These are phyloP conservation scores for Pogoniulus pusillus DNA, from an alignment of 2,797 vertebrate species.

Conservation along the genomic window DNA sequence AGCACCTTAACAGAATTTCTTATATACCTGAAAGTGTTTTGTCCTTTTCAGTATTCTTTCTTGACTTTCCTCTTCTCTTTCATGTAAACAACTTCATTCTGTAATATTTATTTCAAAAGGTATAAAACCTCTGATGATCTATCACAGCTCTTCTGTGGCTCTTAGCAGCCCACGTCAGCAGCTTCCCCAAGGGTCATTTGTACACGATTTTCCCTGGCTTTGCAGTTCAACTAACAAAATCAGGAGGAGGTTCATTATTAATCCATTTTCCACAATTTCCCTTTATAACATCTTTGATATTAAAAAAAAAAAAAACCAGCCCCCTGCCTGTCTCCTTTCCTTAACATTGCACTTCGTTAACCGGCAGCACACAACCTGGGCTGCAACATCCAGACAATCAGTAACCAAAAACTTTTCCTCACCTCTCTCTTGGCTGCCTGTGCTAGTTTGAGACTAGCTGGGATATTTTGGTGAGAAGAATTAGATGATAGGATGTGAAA, in stretches of 20 bases:
- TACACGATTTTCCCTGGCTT: background rate
- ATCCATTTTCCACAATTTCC: background rate
- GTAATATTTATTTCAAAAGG: background rate
- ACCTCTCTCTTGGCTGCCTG: background rate
- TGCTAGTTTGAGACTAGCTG: no score
- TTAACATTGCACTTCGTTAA: background rate
- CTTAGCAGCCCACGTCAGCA: background rate
- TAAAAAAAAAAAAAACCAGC: background rate
- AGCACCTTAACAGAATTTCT: background rate
- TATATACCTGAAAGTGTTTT: background rate
- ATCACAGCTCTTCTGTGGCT: background rate
- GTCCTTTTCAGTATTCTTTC: background rate
- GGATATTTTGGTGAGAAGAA: no score
- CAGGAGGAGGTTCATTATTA: background rate
- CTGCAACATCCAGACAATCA: slow-evolving; percentile 22
- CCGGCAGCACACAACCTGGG: background rate
- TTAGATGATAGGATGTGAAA: no score
- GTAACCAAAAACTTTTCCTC: slow-evolving; percentile 52
- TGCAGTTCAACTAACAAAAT: background rate
- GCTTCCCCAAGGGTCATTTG: background rate
- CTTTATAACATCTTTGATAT: background rate
- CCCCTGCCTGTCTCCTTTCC: background rate
- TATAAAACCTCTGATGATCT: background rate
- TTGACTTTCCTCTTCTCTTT: background rate
- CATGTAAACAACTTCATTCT: background rate